Conservation (phyloP, 2,888 invertebrate species). For the Lasioglossum malachurum region DNA sequence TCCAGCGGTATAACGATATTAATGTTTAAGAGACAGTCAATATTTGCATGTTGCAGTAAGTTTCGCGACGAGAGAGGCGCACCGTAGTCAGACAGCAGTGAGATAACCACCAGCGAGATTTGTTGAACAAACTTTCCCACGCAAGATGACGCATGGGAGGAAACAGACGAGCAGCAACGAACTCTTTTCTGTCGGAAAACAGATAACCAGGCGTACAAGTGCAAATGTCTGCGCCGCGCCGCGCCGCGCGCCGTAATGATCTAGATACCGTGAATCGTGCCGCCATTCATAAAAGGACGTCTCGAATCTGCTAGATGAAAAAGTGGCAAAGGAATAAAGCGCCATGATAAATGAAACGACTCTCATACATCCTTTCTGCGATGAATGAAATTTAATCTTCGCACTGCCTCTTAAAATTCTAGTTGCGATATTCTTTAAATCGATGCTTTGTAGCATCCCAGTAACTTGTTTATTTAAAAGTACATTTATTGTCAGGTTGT, state of each 20-base stretch:
- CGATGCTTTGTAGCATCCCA: not conserved
- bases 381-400: constrained; percentile 6
- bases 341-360: not conserved
- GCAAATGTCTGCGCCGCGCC: constrained; percentile 41
- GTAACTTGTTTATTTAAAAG: not conserved
- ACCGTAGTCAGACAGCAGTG: constrained; percentile 28
- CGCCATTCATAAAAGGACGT: constrained; percentile 49
- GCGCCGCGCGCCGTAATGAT: constrained; percentile 34
- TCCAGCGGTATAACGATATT: not conserved
- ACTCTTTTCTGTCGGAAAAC: constrained; percentile 49
- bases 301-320: constrained; percentile 17
- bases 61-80: constrained; percentile 24
- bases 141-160: constrained; percentile 66
- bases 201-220: constrained; percentile 54
- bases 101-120: constrained; percentile 55
- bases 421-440: not conserved
- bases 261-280: constrained; percentile 40
- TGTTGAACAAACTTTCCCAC: constrained; percentile 66
- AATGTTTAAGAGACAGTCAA: constrained; percentile 16
- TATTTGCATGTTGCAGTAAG: constrained; percentile 26
- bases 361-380: not conserved
- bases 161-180: constrained; percentile 57
- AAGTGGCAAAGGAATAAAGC: constrained; percentile 4
- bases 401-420: not conserved
- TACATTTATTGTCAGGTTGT: not conserved